Percentiles rank a stretch among this genome's conserved stretches.
These are phyloP conservation scores for Antheraea mylitta DNA, from an alignment of 1,140 invertebrate genomes.

Conservation along the genomic window DNA sequence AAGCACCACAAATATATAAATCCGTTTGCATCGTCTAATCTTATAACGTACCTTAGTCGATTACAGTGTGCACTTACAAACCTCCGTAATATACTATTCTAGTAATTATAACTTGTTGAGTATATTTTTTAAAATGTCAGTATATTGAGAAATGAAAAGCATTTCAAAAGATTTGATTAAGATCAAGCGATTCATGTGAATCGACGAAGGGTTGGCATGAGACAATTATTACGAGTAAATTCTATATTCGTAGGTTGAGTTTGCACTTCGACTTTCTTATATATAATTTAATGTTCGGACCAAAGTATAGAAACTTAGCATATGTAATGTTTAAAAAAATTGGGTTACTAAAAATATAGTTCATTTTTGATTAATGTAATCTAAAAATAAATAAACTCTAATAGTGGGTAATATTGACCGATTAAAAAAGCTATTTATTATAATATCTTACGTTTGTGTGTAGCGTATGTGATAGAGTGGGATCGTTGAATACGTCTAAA, in stretches of 20 bases:
- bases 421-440: background rate
- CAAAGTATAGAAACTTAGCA: no score
- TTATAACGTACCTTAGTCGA: conserved; percentile 68
- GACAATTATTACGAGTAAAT: no score
- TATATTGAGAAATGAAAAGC: background rate
- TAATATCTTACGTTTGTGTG: background rate
- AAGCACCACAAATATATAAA: conserved; percentile 71
- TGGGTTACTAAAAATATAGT: no score
- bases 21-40: conserved; percentile 74
- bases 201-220: no score
- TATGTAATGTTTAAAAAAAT: no score
- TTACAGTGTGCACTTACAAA: conserved; percentile 15
- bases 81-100: background rate
- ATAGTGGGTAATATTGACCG: background rate
- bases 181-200: background rate
- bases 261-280: no score
- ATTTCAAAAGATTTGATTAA: background rate
- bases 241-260: no score
- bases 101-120: background rate
- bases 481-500: conserved; percentile 64
- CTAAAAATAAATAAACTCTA: background rate
- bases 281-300: no score
- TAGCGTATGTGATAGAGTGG: conserved; percentile 19
- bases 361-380: no score
- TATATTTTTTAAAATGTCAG: background rate